Evolutionary conservation across 2,797 vertebrate species (phyloP), one percentile per base, ranked within the genome.

Genomic region (Danio aesculapii): DNA sequence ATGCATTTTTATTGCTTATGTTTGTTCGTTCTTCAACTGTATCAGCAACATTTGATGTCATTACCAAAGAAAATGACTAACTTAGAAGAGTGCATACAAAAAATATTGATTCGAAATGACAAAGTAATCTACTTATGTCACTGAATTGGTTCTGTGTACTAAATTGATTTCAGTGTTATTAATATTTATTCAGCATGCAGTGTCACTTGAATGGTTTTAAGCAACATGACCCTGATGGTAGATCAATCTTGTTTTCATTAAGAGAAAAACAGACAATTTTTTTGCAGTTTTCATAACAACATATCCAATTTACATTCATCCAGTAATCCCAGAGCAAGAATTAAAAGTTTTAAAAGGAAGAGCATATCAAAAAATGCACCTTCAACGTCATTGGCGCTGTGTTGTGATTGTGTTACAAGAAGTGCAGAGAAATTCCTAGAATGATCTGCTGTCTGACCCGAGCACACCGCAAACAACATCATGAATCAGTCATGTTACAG

Each of bases 341-440:
- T 86, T 90, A 88, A 88, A 79, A 84, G 87, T 86, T 87, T 84
- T 75, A 82, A 87, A 85, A 81, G 59, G 62, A 84, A 84, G 44
- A 86, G 57, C 30, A 46, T 46, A 57, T 85, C 57, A 75, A 72
- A 85, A 68, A 68, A 12, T 49, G 46, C n/a, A 76, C 61, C 53
- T 80, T 85, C 63, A 68, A 30, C 12, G 4, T 10, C 41, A 50
- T 57, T 79, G 44, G 61, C 44, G 49, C 49, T 41, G 62, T 21
- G 49, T 30, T 30, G 3, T 17, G 17, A 30, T 66, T 44, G 17
- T 43, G 19, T 79, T 79, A 30, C 6, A 59, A 30, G n/a, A 61
- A 59, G 8, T 46, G 44, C 19, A 64, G 16, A 58, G 19, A 39
- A 39, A 62, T 57, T 55, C 14, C 41, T 72, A 7, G 17, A 79